A percentile compares a stretch with the other conserved stretches of the same genome.
These are phyloP conservation scores for Cichlasoma orientale DNA, from an alignment of 2,797 vertebrate species.

Conservation along the genomic window DNA sequence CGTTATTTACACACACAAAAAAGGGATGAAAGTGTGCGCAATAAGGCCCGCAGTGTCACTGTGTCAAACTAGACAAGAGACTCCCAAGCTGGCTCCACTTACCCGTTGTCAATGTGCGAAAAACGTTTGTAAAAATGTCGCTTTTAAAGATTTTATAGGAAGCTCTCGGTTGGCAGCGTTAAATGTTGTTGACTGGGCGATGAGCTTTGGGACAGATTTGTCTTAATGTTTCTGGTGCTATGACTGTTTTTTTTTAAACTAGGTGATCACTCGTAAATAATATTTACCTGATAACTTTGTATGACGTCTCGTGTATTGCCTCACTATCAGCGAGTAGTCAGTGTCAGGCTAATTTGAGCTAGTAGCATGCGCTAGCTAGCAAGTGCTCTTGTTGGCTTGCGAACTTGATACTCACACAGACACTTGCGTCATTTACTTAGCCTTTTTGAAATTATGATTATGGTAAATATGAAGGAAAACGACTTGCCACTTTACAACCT, in stretches of 20 bases:
- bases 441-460: background rate
- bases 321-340: conserved; percentile 48
- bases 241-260: background rate
- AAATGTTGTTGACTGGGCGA: conserved; percentile 29
- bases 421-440: conserved; percentile 31
- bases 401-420: conserved; percentile 58
- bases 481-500: background rate
- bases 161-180: conserved; percentile 15
- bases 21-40: conserved; percentile 60
- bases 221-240: background rate
- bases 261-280: background rate
- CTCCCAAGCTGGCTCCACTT: background rate
- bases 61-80: conserved; percentile 55
- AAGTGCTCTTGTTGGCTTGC: conserved; percentile 52
- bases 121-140: background rate
- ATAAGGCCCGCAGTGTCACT: conserved; percentile 62
- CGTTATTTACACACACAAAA: conserved; percentile 47
- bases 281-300: conserved; percentile 10
- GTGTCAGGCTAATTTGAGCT: conserved; percentile 76
- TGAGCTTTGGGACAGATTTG: conserved; percentile 16
- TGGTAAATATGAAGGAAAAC: background rate
- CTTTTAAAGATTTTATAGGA: conserved; percentile 8
- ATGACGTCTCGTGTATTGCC: conserved; percentile 29
- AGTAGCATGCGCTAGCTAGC: conserved; percentile 79
- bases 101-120: background rate